These are phyloP conservation scores for Phylloscopus whistleri DNA, from an alignment of 2,113 vertebrate genomes.

Conservation along the genomic window DNA sequence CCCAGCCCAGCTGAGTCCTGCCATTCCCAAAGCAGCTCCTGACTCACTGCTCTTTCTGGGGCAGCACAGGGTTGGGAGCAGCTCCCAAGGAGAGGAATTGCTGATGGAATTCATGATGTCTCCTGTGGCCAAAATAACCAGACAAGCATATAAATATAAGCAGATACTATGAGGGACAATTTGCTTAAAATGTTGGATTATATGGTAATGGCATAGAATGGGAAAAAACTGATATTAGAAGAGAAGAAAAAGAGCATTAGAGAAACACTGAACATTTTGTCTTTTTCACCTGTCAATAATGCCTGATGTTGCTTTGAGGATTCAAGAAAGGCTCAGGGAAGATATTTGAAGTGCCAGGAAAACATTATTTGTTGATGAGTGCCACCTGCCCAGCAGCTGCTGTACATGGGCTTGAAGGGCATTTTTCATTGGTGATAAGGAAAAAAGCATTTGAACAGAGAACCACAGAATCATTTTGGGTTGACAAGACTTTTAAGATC, in stretches of 20 bases:
- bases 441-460: background rate
- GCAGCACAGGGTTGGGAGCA: background rate
- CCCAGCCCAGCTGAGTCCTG: background rate
- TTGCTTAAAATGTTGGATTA: background rate
- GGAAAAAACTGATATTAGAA: background rate
- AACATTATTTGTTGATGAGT: background rate
- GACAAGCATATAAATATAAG: background rate
- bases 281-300: background rate
- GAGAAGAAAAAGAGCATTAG: background rate
- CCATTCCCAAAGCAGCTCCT: background rate
- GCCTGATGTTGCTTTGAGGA: background rate
- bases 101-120: background rate
- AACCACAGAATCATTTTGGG: background rate
- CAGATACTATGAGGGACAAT: background rate
- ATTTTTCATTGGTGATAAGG: background rate
- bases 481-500: background rate
- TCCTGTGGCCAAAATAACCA: background rate
- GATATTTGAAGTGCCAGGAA: background rate
- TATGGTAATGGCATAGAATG: background rate
- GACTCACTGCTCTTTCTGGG: background rate
- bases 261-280: background rate
- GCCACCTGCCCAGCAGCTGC: background rate
- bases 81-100: background rate
- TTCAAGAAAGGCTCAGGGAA: background rate
- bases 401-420: background rate